These are phyloP conservation scores for Trypoxylus dichotomus DNA, from an alignment of 1,140 invertebrate genomes.

Conservation along the genomic window DNA sequence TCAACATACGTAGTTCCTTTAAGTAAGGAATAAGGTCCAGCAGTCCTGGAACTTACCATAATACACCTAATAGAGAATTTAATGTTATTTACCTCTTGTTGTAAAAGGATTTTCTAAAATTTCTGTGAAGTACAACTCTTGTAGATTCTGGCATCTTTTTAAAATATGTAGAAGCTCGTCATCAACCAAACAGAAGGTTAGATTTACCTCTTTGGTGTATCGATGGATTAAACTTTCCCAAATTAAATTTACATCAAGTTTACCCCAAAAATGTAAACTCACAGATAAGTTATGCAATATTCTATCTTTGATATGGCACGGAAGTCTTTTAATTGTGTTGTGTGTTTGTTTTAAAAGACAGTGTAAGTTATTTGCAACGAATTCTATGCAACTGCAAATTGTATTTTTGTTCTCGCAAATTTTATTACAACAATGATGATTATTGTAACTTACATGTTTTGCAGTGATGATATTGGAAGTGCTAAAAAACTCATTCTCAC, in stretches of 20 bases:
- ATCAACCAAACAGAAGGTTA: slow-evolving; percentile 12
- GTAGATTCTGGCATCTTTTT: slow-evolving; percentile 7
- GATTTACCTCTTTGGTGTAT: not conserved
- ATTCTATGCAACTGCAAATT: not conserved
- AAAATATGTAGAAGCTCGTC: slow-evolving; percentile 29
- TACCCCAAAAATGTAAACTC: not conserved
- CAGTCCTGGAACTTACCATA: slow-evolving; percentile 20
- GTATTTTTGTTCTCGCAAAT: not conserved
- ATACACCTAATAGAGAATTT: not conserved
- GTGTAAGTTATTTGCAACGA: not conserved
- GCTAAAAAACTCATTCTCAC: not conserved
- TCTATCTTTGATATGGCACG: slow-evolving; percentile 6
- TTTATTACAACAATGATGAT: not conserved
- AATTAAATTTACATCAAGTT: not conserved
- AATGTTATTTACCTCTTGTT: not conserved
- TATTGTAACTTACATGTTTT: not conserved
- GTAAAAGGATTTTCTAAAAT: not conserved
- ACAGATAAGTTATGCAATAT: slow-evolving; percentile 19
- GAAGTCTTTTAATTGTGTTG: not conserved
- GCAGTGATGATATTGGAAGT: not conserved
- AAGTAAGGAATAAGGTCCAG: slow-evolving; percentile 9
- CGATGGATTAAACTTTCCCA: not conserved
- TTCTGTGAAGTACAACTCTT: slow-evolving; percentile 8
- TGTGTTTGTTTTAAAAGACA: not conserved
- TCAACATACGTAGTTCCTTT: slow-evolving; percentile 20